Base-by-base conservation (phyloP, 2,113 vertebrate genomes). In the Ammodytes dubius region DNA sequence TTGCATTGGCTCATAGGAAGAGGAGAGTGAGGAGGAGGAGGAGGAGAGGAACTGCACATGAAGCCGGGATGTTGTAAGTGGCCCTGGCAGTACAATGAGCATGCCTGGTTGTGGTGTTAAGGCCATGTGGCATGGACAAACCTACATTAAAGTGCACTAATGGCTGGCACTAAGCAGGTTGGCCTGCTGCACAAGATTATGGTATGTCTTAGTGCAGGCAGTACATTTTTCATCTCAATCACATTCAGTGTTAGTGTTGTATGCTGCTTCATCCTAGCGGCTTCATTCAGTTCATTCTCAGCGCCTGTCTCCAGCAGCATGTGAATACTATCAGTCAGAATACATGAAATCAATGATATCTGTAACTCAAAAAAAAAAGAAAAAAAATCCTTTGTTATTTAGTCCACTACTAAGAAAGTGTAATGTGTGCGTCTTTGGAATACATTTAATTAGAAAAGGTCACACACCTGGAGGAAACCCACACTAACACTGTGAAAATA, bases 1-100 rank as follows among this genome's bases (percentile, higher is more conserved):
- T 93, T 92, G 86, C 90, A 90, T 91, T 93, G 93, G 91, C 92
- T 90, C 90, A 81, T 88, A 78, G 87, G 89, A 83, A 87, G 86
- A 85, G 42, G 49, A 81, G 86, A 92, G 81, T 76, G 84, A 83
- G 84, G 81, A 89, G 87, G 88, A 77, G 52, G 67, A 80, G 85
- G 90, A 79, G 90, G 85, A 91, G 90, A 79, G 90, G 85, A 91
- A 89, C 72, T 84, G 91, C 82, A 64, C 87, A 89, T 90, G 91
- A 92, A 80, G 88, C 90, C 83, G 92, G 76, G 80, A 82, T 86
- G 82, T 84, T 84, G 46, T 88, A 92, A 92, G 90, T 90, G 79
- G 81, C 80, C 70, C 90, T 90, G 92, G 91, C 93, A 92, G 87
- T 87, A 84, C 85, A 86, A 87, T 88, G 81, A 87, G 88, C 81